Evolutionary conservation across 2,888 invertebrate genomes (phyloP).

Genomic region (Harmothoe impar): DNA sequence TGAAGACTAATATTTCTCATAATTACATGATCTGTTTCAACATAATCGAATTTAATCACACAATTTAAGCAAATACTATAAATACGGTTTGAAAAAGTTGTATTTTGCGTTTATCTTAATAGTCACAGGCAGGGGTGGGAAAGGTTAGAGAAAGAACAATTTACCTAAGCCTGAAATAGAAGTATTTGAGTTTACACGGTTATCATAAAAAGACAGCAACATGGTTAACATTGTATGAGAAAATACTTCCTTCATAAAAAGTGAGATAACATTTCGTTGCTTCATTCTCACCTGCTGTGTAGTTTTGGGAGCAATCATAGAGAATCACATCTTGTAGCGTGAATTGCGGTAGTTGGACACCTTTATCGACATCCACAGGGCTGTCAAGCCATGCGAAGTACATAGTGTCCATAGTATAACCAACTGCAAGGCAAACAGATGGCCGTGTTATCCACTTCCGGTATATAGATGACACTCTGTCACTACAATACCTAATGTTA

Average conservation of each 20-base stretch:
- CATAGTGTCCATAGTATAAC: slow-evolving; percentile 72
- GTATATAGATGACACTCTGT: not conserved
- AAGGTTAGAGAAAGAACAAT: too few relatives aligned
- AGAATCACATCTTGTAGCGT: slow-evolving; percentile 68
- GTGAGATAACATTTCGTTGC: not conserved
- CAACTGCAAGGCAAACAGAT: slow-evolving; percentile 70
- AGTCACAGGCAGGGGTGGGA: too few relatives aligned
- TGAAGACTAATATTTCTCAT: too few relatives aligned
- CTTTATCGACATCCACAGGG: slow-evolving; percentile 70
- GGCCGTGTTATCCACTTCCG: not conserved
- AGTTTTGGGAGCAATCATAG: slow-evolving; percentile 72
- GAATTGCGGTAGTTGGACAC: slow-evolving; percentile 70
- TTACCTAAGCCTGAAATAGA: too few relatives aligned
- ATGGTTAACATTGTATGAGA: too few relatives aligned
- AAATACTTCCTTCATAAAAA: not conserved
- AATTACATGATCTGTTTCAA: too few relatives aligned
- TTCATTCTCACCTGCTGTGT: slow-evolving; percentile 69
- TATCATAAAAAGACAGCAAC: too few relatives aligned
- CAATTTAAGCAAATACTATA: too few relatives aligned
- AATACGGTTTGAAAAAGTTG: too few relatives aligned
- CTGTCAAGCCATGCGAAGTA: slow-evolving; percentile 70
- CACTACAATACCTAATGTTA: not conserved
- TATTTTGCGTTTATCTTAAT: too few relatives aligned
- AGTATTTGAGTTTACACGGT: too few relatives aligned
- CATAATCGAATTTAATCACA: too few relatives aligned